Evolutionary conservation across 1,140 invertebrate species (phyloP).

Genomic region (Drosophila persimilis): DNA sequence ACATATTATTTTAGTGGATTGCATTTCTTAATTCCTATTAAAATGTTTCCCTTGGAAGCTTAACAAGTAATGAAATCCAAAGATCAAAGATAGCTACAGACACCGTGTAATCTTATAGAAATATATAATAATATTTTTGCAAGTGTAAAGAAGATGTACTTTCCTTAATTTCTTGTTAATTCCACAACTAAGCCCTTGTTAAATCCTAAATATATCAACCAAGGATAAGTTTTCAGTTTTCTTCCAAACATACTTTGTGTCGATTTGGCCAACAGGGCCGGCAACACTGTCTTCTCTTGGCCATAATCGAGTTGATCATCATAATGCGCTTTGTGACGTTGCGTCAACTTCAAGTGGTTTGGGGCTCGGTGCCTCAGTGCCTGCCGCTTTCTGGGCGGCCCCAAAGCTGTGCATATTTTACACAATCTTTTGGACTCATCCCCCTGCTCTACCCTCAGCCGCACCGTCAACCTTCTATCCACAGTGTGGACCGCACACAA

Average conservation of each 20-base stretch:
- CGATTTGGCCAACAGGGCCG: conserved; percentile 13
- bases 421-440: conserved; percentile 55
- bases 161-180: no score
- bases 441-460: neutral
- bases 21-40: no score
- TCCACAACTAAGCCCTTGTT: no score
- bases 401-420: conserved; percentile 73
- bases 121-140: no score
- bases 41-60: no score
- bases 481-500: conserved; percentile 19
- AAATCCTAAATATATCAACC: neutral
- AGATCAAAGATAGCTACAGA: no score
- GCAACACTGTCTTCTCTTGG: conserved; percentile 28
- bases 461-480: conserved; percentile 6
- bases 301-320: conserved; percentile 70
- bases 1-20: no score
- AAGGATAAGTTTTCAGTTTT: neutral
- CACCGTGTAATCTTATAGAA: no score
- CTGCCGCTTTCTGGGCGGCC: conserved; percentile 30
- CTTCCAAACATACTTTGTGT: conserved; percentile 1
- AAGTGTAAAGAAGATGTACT: no score
- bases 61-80: no score
- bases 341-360: conserved; percentile 66
- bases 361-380: conserved; percentile 30
- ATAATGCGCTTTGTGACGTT: conserved; percentile 77